phyloP scores from a whole-genome alignment of 2,797 vertebrate species.

The Ctenopoma kingsleyae region DNA sequence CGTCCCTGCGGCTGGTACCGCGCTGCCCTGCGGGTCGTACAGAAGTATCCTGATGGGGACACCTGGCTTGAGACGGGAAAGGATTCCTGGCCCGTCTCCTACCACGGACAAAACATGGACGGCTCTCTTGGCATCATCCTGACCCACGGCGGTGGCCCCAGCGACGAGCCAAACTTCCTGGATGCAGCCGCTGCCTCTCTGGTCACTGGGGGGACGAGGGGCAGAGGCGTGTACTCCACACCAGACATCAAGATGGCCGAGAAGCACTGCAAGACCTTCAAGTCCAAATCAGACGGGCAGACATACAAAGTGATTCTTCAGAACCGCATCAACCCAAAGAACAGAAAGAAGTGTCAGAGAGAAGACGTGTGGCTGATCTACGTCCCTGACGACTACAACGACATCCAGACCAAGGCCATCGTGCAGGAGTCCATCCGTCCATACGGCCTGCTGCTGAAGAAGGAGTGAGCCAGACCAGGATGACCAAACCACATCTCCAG shows the following conservation, averaged over 20 bases:
- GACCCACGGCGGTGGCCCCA: not conserved
- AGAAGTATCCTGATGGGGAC: conserved; percentile 49
- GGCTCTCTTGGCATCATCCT: conserved; percentile 69
- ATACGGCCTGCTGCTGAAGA: conserved; percentile 75
- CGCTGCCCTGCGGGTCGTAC: conserved; percentile 57
- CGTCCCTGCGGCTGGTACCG: conserved; percentile 80
- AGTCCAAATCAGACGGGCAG: conserved; percentile 65
- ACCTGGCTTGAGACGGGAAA: conserved; percentile 61
- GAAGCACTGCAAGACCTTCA: conserved; percentile 68
- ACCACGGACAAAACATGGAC: conserved; percentile 70
- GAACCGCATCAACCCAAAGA: conserved; percentile 75
- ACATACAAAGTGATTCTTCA: conserved; percentile 77
- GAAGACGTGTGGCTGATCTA: conserved; percentile 69
- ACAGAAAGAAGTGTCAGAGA: conserved; percentile 46
- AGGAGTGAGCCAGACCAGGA: not conserved
- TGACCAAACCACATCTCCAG: too few relatives aligned
- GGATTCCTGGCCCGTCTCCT: conserved; percentile 77
- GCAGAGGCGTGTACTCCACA: conserved; percentile 71
- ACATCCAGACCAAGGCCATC: conserved; percentile 34
- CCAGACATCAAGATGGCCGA: conserved; percentile 50
- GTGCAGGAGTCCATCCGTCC: conserved; percentile 74
- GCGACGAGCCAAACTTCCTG: conserved; percentile 3
- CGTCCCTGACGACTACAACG: conserved; percentile 45
- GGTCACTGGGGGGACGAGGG: not conserved
- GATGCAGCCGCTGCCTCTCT: conserved; percentile 24